Evolutionary conservation across 2,113 vertebrate species (phyloP).

Genomic region (Tapirus terrestris): DNA sequence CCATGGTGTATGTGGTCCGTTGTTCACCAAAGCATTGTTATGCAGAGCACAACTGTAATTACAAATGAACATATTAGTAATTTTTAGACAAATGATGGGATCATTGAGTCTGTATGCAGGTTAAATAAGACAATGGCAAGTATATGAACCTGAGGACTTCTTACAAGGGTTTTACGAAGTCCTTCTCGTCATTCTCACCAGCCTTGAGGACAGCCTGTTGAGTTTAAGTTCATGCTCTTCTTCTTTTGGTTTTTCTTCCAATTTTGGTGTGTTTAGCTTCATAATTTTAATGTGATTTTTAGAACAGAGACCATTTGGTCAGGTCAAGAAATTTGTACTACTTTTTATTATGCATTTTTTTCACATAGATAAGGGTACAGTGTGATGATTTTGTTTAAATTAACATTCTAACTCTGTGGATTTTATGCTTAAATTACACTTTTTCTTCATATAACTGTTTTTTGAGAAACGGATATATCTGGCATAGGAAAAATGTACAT

Average conservation of each 20-base stretch:
- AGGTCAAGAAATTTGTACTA: background rate
- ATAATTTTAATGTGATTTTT: background rate
- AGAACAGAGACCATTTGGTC: constrained; percentile 35
- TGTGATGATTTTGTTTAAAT: constrained; percentile 65
- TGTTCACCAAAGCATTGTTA: too few relatives aligned
- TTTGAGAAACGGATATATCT: constrained; percentile 36
- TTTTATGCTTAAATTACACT: constrained; percentile 42
- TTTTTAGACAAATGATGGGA: background rate
- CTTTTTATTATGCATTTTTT: background rate
- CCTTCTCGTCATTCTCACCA: background rate
- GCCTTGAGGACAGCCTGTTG: background rate
- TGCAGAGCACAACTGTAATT: too few relatives aligned
- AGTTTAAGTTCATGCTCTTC: background rate
- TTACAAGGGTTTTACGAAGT: too few relatives aligned
- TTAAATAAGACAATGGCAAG: background rate
- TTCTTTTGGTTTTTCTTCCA: background rate
- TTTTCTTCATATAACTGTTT: background rate
- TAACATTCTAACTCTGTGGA: constrained; percentile 37
- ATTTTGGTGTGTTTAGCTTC: background rate
- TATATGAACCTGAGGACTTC: background rate
- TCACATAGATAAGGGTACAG: background rate
- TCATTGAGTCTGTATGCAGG: fast-evolving
- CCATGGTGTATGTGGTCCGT: too few relatives aligned
- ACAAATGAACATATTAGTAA: background rate
- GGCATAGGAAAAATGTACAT: background rate